These are phyloP conservation scores for Drosophila aff. DNA, from an alignment of 1,140 invertebrate genomes.

Conservation along the genomic window DNA sequence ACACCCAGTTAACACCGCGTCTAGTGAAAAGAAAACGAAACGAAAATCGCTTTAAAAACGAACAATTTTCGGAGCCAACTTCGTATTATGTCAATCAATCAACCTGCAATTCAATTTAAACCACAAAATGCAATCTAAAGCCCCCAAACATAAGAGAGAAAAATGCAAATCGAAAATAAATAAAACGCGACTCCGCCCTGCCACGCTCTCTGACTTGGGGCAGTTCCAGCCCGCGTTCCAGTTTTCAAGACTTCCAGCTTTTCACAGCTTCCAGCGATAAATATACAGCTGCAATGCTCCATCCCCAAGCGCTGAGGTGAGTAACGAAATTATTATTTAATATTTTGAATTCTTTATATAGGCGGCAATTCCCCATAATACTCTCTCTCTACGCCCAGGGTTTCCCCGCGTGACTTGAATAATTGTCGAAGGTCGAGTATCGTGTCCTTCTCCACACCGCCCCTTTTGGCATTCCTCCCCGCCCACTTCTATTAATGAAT, in stretches of 20 bases:
- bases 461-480: background rate
- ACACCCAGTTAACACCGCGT: slow-evolving; percentile 34
- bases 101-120: slow-evolving; percentile 64
- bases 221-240: slow-evolving; percentile 26
- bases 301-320: slow-evolving; percentile 57
- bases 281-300: slow-evolving; percentile 52
- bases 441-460: slow-evolving; percentile 25
- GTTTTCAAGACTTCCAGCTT: slow-evolving; percentile 10
- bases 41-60: slow-evolving; percentile 16
- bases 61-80: slow-evolving; percentile 42
- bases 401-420: slow-evolving; percentile 42
- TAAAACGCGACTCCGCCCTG: slow-evolving; percentile 56
- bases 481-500: slow-evolving; percentile 42
- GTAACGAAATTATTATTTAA: slow-evolving; percentile 43
- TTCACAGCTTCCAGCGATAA: slow-evolving; percentile 23
- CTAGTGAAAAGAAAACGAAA: slow-evolving; percentile 33
- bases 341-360: slow-evolving; percentile 19
- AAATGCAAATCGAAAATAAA: slow-evolving; percentile 23
- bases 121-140: slow-evolving; percentile 56
- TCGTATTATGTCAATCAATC: slow-evolving; percentile 81
- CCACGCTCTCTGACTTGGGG: background rate
- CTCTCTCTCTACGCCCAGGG: slow-evolving; percentile 30
- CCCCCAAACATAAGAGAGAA: slow-evolving; percentile 20
- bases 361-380: slow-evolving; percentile 14
- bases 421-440: slow-evolving; percentile 44